Evolutionary conservation across 2,888 invertebrate genomes (phyloP).

Genomic region (Lathronympha strigana): DNA sequence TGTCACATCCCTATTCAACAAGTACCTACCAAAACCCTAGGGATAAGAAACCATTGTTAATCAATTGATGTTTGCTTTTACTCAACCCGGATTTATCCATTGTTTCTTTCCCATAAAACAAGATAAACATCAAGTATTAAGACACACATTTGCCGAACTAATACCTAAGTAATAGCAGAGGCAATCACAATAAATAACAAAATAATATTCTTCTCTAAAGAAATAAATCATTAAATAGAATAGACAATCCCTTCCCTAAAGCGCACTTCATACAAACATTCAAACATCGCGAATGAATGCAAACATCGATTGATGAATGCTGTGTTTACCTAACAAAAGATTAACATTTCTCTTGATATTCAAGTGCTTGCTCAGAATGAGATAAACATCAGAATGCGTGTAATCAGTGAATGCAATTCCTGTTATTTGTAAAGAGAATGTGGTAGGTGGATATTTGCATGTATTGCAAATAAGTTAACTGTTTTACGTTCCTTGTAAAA

Average conservation of each 20-base stretch:
- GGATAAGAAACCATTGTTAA: too few relatives aligned
- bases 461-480: conserved; percentile 8
- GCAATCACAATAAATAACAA: neutral
- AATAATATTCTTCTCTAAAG: neutral
- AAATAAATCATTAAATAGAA: conserved; percentile 3
- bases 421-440: conserved; percentile 34
- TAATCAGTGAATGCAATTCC: conserved; percentile 38
- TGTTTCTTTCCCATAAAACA: too few relatives aligned
- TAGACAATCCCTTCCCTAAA: neutral
- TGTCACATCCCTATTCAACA: too few relatives aligned
- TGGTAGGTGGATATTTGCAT: conserved; percentile 16
- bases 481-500: conserved; percentile 12
- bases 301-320: conserved; percentile 40
- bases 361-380: conserved; percentile 29
- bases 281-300: conserved; percentile 29
- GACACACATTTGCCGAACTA: too few relatives aligned
- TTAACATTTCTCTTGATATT: conserved; percentile 42
- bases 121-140: too few relatives aligned
- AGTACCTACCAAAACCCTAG: too few relatives aligned
- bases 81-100: too few relatives aligned
- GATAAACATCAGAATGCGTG: conserved; percentile 40
- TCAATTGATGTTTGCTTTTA: too few relatives aligned
- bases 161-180: too few relatives aligned
- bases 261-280: conserved; percentile 25
- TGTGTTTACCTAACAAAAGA: conserved; percentile 39